Evolutionary conservation across 2,113 vertebrate genomes (phyloP).

Genomic region (Hippocampus abdominalis): DNA sequence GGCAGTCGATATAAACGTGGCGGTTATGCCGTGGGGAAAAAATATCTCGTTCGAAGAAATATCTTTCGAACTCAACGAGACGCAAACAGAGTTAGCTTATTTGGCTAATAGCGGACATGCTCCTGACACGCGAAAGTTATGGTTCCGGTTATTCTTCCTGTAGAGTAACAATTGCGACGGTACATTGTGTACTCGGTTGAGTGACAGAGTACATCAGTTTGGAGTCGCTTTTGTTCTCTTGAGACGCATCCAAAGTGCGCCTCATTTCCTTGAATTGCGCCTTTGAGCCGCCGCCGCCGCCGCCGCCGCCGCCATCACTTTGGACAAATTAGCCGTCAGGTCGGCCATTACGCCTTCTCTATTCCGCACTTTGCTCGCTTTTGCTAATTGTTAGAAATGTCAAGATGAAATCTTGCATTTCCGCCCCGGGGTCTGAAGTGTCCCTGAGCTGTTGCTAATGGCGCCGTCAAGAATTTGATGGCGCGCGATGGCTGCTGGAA

Average conservation of each 20-base stretch:
- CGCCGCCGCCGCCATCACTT: neutral
- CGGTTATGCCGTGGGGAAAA: too few relatives aligned
- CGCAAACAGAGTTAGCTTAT: too few relatives aligned
- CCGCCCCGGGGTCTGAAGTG: neutral
- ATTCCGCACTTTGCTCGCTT: neutral
- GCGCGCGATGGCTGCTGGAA: too few relatives aligned
- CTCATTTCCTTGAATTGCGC: neutral
- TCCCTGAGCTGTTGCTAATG: neutral
- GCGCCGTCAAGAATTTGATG: neutral
- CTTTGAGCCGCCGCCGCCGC: neutral
- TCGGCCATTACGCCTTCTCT: neutral
- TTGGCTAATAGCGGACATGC: too few relatives aligned
- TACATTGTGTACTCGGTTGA: neutral
- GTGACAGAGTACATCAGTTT: neutral
- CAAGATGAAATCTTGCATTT: neutral
- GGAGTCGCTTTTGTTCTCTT: neutral
- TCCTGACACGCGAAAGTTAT: too few relatives aligned
- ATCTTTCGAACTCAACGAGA: too few relatives aligned
- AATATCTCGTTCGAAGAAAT: neutral
- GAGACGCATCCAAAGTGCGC: neutral
- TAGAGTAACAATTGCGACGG: too few relatives aligned
- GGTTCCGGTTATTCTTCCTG: too few relatives aligned
- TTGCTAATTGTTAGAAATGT: neutral
- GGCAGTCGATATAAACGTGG: neutral
- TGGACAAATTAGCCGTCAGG: neutral